Evolutionary conservation across 2,888 invertebrate genomes (phyloP), one percentile per base, ranked within the genome.

Genomic region (Apamea monoglypha): DNA sequence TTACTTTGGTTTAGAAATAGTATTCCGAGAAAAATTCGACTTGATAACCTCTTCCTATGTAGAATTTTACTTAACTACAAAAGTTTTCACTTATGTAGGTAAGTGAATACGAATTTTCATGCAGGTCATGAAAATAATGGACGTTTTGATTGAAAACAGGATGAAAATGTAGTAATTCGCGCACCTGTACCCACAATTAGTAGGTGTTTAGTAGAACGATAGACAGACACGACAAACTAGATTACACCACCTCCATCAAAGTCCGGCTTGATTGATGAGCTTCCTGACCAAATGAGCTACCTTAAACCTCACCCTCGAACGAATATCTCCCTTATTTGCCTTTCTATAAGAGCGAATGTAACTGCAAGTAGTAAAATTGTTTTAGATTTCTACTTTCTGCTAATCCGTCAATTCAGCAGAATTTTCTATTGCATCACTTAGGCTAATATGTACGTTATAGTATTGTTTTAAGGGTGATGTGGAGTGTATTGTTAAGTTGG

Each of bases 221-320:
- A 91, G 93, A 93, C 94, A 93, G 93, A 94, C 92, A 92, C 90
- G 91, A 93, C 95, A 94, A 95, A 95, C 95, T 93, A 92, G 95
- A 96, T 95, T 95, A 95, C 92, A 92, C 90, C 92, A 91, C 95
- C 94, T 94, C 94, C 95, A 94, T 95, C 95, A 95, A 94, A 92
- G 94, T 94, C 94, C 92, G 77, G 87, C 83, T 91, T 95, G 96
- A 96, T 95, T 95, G 96, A 96, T 96, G 95, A 93, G 92, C 83
- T 91, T 87, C 89, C 90, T 91, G 90, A 90, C 89, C 93, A 94
- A 94, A 94, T 94, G 92, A 94, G 91, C 90, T 88, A 75, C 69
- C 59, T 64, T 32, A 72, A 74, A 76, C 50, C 78, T 59, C 16
- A 71, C 18, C 21, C 61, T 8, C 80, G 74, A 59, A 53, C 77